Evolutionary conservation across 2,113 vertebrate genomes (phyloP).

Genomic region (Pandion haliaetus): DNA sequence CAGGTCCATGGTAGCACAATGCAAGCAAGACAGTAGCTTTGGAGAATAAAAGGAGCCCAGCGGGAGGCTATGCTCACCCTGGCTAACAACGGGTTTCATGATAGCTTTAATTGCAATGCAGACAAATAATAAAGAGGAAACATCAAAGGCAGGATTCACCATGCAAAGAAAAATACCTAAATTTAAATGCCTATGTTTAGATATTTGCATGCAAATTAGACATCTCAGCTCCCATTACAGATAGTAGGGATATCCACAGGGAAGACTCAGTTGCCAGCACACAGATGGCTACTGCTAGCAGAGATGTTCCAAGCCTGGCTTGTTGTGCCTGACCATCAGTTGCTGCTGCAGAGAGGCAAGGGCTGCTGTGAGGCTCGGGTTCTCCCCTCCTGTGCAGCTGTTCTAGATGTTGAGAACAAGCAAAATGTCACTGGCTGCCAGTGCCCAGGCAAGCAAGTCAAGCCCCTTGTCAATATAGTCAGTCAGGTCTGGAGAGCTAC

Average conservation of each 20-base stretch:
- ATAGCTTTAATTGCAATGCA: neutral
- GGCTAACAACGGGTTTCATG: neutral
- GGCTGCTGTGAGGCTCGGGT: neutral
- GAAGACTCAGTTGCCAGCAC: neutral
- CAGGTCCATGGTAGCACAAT: neutral
- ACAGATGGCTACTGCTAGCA: neutral
- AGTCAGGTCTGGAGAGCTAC: neutral
- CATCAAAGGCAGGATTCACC: neutral
- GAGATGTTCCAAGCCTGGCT: neutral
- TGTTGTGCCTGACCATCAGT: neutral
- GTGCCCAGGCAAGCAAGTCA: neutral
- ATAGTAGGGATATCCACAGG: neutral
- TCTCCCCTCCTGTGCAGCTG: neutral
- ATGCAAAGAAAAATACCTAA: neutral
- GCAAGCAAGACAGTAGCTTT: neutral
- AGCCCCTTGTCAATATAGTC: neutral
- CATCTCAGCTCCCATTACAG: accelerated
- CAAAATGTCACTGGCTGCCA: neutral
- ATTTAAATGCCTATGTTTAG: neutral
- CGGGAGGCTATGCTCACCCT: neutral
- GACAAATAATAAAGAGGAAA: neutral
- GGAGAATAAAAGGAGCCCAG: neutral
- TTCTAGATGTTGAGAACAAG: neutral
- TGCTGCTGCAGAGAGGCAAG: neutral
- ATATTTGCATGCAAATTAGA: neutral